phyloP scores from a whole-genome alignment of 1,140 invertebrate species.

The Druon quercuslanigerum region DNA sequence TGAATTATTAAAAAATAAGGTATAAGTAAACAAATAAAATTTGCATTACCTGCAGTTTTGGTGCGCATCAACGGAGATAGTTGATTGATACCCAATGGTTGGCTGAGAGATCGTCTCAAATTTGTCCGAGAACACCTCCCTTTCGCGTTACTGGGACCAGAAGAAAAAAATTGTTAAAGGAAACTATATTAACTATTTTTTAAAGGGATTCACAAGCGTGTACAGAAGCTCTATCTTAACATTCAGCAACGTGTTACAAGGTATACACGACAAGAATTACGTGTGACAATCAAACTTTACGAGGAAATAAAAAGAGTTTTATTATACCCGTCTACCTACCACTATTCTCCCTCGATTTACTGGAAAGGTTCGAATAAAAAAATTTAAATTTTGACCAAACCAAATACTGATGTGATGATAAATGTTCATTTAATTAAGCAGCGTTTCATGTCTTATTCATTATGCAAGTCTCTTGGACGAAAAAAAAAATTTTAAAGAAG shows the following conservation, averaged over 20 bases:
- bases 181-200: conserved; percentile 30
- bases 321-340: conserved; percentile 73
- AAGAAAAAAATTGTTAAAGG: conserved; percentile 45
- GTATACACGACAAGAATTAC: conserved; percentile 53
- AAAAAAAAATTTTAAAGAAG: neutral
- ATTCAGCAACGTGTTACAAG: conserved; percentile 60
- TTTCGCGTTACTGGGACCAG: conserved; percentile 69
- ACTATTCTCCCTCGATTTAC: conserved; percentile 75
- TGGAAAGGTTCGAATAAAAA: conserved; percentile 74
- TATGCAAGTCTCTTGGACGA: neutral
- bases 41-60: conserved; percentile 74
- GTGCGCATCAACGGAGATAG: conserved; percentile 77
- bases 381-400: conserved; percentile 67
- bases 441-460: conserved; percentile 5
- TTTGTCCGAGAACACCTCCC: conserved; percentile 76
- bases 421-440: conserved; percentile 48
- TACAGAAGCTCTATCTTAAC: conserved; percentile 61
- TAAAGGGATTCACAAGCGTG: conserved; percentile 68
- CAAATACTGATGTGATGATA: conserved; percentile 52
- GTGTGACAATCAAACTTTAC: conserved; percentile 71
- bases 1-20: no score
- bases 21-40: conserved; percentile 14
- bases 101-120: conserved; percentile 82
- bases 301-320: conserved; percentile 69
- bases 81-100: conserved; percentile 83